Conservation (phyloP, 2,797 vertebrate species). For the Chelmon rostratus region DNA sequence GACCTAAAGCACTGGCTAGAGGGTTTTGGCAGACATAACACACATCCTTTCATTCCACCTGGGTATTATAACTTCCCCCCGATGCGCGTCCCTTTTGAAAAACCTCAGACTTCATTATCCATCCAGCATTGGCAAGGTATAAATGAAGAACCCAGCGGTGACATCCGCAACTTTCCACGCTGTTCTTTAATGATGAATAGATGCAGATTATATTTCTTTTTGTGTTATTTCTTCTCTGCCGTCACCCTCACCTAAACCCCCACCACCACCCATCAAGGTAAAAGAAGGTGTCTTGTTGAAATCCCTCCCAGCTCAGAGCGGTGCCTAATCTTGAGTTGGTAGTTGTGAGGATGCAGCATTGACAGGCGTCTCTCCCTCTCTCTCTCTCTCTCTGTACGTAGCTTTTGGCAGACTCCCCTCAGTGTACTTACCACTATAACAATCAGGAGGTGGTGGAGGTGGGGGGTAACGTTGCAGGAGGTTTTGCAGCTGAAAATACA, state of each 20-base stretch:
- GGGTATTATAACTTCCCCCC: conserved; percentile 67
- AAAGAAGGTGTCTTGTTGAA: conserved; percentile 74
- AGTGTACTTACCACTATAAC: conserved; percentile 82
- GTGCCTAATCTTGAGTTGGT: conserved; percentile 84
- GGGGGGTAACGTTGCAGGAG: conserved; percentile 68
- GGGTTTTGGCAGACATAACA: conserved; percentile 74
- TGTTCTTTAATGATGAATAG: conserved; percentile 81
- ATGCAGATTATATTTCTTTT: conserved; percentile 84
- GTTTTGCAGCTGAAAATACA: conserved; percentile 73
- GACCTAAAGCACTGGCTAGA: conserved; percentile 67
- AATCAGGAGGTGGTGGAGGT: conserved; percentile 69
- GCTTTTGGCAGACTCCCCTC: conserved; percentile 58
- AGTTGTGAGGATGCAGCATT: conserved; percentile 77
- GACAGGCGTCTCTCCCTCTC: conserved; percentile 79
- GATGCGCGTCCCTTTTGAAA: conserved; percentile 64
- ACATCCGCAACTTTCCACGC: conserved; percentile 79
- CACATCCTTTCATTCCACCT: conserved; percentile 71
- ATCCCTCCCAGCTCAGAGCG: conserved; percentile 71
- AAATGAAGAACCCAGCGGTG: conserved; percentile 73
- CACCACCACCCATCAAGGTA: conserved; percentile 61
- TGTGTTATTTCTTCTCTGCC: conserved; percentile 61
- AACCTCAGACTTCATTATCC: conserved; percentile 79
- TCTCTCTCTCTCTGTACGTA: conserved; percentile 63
- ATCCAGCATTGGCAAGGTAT: conserved; percentile 65
- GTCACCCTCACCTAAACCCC: conserved; percentile 60